These are phyloP conservation scores for Zoanthus sansibaricus DNA, from an alignment of 92 coral and sea anemone species.

Conservation along the genomic window DNA sequence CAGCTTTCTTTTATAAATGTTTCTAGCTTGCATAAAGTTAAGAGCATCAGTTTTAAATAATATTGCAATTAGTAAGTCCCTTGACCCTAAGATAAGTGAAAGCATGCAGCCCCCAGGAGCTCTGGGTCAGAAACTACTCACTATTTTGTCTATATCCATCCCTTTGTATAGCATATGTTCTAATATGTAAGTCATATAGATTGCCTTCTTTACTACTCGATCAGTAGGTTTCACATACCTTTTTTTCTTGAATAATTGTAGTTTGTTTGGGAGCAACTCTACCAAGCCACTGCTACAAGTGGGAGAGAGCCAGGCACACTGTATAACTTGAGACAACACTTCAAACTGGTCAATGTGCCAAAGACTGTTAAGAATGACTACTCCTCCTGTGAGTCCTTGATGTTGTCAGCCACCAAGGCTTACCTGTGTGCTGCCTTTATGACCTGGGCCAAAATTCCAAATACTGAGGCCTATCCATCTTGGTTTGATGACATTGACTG, in stretches of 20 bases:
- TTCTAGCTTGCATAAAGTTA: no score
- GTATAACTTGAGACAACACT: conserved; percentile 23
- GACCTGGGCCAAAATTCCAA: conserved; percentile 5
- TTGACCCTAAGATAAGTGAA: no score
- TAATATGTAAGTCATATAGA: no score
- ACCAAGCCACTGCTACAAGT: conserved; percentile 56
- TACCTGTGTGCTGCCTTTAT: conserved; percentile 41
- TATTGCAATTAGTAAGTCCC: no score
- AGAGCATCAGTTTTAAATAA: no score
- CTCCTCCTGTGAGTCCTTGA: conserved; percentile 8
- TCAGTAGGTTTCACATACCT: no score
- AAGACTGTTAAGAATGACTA: conserved; percentile 31
- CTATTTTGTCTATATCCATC: no score
- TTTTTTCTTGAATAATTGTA: not conserved
- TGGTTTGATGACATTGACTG: not conserved
- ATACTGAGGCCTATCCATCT: not conserved
- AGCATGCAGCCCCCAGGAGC: no score
- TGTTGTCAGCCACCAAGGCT: conserved; percentile 45
- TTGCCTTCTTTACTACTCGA: no score
- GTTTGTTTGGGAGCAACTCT: conserved; percentile 75
- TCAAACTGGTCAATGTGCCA: conserved; percentile 15
- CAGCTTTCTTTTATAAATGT: no score
- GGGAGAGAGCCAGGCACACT: conserved; percentile 54
- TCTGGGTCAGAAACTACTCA: no score
- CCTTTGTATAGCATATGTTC: no score